Evolutionary conservation across 2,888 invertebrate species (phyloP).

Genomic region (Synergus laeviventris): DNA sequence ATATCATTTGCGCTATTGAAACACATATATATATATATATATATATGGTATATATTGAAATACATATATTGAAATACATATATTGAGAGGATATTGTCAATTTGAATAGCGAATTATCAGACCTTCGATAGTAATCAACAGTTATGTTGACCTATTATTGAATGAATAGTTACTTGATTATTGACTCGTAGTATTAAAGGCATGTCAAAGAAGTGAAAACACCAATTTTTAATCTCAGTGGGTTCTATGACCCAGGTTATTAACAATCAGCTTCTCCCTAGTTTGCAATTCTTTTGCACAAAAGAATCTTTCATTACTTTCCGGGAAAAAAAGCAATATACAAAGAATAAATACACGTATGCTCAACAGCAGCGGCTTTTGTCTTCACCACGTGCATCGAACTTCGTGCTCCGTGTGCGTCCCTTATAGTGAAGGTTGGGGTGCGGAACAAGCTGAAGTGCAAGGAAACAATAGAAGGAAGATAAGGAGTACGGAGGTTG

Average conservation of each 20-base stretch:
- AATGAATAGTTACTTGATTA: not conserved
- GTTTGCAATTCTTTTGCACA: conserved; percentile 7
- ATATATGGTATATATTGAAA: too few relatives aligned
- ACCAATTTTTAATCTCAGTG: not conserved
- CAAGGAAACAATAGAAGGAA: not conserved
- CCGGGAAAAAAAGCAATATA: not conserved
- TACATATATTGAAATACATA: not conserved
- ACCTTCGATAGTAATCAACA: not conserved
- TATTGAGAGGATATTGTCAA: not conserved
- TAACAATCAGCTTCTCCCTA: not conserved
- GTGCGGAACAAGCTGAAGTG: not conserved
- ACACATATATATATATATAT: not conserved
- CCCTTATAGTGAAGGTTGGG: not conserved
- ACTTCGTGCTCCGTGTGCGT: not conserved
- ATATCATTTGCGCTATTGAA: not conserved
- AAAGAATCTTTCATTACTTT: conserved; percentile 3
- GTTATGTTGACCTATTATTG: not conserved
- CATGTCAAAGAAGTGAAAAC: not conserved
- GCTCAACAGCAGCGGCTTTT: not conserved
- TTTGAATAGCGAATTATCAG: not conserved
- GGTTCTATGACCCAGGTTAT: not conserved
- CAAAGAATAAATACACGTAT: not conserved
- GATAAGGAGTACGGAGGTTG: not conserved
- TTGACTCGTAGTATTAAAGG: not conserved
- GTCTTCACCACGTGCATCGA: not conserved